Evolutionary conservation across 2,797 vertebrate genomes (phyloP).

Genomic region (Acropternis orthonyx): DNA sequence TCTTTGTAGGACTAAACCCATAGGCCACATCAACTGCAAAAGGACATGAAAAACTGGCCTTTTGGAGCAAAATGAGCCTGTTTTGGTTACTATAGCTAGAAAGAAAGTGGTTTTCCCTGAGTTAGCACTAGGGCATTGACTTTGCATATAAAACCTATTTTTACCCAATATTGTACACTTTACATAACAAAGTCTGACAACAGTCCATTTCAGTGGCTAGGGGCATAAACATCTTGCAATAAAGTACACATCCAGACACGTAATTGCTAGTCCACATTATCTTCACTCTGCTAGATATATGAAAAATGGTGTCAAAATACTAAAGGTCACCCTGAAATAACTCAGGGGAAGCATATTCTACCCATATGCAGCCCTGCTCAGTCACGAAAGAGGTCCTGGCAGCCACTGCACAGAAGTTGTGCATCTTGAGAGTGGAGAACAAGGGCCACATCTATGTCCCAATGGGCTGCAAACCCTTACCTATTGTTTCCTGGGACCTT

Average conservation of each 20-base stretch:
- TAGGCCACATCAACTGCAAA: not conserved
- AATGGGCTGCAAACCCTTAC: not conserved
- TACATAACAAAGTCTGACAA: conserved; percentile 29
- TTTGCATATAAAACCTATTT: conserved; percentile 23
- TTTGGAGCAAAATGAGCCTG: not conserved
- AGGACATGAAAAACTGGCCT: not conserved
- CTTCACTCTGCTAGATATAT: not conserved
- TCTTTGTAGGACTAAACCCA: not conserved
- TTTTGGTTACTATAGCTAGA: not conserved
- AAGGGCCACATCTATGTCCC: not conserved
- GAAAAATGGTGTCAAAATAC: conserved; percentile 20
- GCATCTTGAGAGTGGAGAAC: not conserved
- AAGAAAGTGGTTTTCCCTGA: not conserved
- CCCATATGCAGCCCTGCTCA: not conserved
- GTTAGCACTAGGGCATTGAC: not conserved
- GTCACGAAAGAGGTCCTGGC: not conserved
- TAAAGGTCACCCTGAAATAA: conserved; percentile 10
- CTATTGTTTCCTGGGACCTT: not conserved
- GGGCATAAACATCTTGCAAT: conserved; percentile 29
- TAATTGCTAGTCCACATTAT: not conserved
- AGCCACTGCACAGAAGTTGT: not conserved
- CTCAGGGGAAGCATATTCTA: not conserved
- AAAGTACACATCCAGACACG: not conserved
- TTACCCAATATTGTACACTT: not conserved
- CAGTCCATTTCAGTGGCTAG: not conserved